phyloP scores from a whole-genome alignment of 1,140 invertebrate species.

The Agrypnia vestita region DNA sequence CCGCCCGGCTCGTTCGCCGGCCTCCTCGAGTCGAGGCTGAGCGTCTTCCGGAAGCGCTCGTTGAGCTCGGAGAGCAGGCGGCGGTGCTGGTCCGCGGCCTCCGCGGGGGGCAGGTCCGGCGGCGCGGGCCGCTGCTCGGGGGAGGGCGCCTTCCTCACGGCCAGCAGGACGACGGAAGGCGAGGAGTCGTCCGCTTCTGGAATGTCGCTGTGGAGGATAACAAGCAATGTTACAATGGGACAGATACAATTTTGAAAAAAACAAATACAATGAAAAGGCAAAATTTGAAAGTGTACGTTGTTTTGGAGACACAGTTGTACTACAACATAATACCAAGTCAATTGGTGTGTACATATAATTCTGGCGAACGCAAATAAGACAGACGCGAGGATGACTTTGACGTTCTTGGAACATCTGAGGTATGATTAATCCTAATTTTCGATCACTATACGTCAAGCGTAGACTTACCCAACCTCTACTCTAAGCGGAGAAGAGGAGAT shows the following conservation, averaged over 20 bases:
- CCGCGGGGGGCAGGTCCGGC: slow-evolving; percentile 36
- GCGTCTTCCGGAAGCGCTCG: slow-evolving; percentile 70
- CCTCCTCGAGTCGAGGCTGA: slow-evolving; percentile 69
- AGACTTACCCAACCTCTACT: too few species aligned
- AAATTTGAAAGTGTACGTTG: not conserved
- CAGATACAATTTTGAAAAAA: slow-evolving; percentile 22
- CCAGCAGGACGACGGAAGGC: slow-evolving; percentile 53
- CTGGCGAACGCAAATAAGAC: too few species aligned
- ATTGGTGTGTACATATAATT: too few species aligned
- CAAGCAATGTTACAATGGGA: too few species aligned
- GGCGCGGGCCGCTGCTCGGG: slow-evolving; percentile 67
- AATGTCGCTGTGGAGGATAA: slow-evolving; percentile 55
- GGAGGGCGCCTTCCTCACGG: slow-evolving; percentile 58
- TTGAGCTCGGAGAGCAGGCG: slow-evolving; percentile 70
- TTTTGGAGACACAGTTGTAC: too few species aligned
- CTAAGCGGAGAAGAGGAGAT: too few species aligned
- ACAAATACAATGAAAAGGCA: not conserved
- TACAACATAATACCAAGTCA: too few species aligned
- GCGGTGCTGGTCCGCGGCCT: slow-evolving; percentile 46
- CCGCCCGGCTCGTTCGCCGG: not conserved
- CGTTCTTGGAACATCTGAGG: too few species aligned
- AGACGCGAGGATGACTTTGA: too few species aligned
- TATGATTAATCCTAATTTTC: too few species aligned
- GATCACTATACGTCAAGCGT: too few species aligned
- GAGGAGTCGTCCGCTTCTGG: slow-evolving; percentile 54